A percentile compares a stretch with the other conserved stretches of the same genome.
Evolutionary conservation across 2,797 vertebrate species (phyloP).

Genomic region (Spondyliosoma cantharus): DNA sequence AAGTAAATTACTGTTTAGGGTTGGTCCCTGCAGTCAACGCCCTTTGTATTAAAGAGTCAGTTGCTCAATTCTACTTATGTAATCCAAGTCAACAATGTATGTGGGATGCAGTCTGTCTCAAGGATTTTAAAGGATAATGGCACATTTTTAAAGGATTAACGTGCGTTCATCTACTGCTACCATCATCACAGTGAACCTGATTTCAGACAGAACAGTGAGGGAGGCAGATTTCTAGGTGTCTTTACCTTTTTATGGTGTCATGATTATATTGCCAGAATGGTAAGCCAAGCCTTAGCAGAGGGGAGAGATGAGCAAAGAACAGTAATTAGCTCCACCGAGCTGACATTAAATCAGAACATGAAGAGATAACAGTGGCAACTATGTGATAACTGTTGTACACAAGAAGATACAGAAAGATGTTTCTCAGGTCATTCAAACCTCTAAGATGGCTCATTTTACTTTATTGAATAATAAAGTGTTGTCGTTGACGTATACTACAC

Average conservation of each 20-base stretch:
- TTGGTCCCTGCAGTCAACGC: conserved; percentile 37
- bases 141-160: neutral
- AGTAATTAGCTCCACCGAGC: conserved; percentile 55
- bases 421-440: neutral
- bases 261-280: conserved; percentile 80
- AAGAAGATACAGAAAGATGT: neutral
- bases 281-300: conserved; percentile 82
- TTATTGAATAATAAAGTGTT: neutral
- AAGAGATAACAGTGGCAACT: neutral
- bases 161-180: neutral
- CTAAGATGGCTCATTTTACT: neutral
- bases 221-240: conserved; percentile 3
- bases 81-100: conserved; percentile 3
- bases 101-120: neutral
- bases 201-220: neutral
- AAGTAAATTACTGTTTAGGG: conserved; percentile 17
- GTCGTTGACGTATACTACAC: no score
- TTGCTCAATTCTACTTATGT: conserved; percentile 30
- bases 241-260: conserved; percentile 83
- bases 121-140: neutral
- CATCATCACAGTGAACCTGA: neutral
- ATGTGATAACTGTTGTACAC: neutral
- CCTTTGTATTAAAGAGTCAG: conserved; percentile 18
- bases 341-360: conserved; percentile 26
- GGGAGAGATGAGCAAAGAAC: conserved; percentile 61